Evolutionary conservation across 2,113 vertebrate genomes (phyloP), one percentile per base, ranked within the genome.

Genomic region (Psophia crepitans): DNA sequence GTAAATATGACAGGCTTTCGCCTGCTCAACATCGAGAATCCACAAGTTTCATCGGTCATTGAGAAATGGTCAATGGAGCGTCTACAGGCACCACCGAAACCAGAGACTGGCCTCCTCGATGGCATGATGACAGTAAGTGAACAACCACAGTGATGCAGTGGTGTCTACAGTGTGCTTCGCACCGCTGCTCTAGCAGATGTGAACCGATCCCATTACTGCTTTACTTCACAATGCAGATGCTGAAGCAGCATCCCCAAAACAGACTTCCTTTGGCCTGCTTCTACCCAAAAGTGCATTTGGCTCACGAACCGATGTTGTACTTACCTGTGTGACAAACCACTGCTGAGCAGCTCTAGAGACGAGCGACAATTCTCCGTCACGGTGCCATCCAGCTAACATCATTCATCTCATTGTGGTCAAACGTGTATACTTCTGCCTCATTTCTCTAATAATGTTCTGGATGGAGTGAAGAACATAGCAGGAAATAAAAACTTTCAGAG

Each of bases 1-100:
- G 99, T 99, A 66, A 99, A 99, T 91, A 99, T 99, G 99, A 99
- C 99, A 1, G 99, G 99, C 0, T 99, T 99, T 86, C 98, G 99
- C 33, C 98, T 99, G 68, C 99, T 99, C 33, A 99, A 99, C 86
- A 97, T 99, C 1, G 99, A 99, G 81, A 98, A 97, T 85, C 98
- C 98, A 0, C 98, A 98, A 2, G 99, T 99, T 90, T 98, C 99
- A 0, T 98, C 99, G 0, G 98, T 99, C 95, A 98, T 99, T 91
- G 99, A 99, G 93, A 99, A 98, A 95, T 99, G 99, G 99, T 99
- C 99, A 32, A 99, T 99, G 99, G 99, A 99, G 89, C 98, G 99
- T 28, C 90, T 99, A 77, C 99, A 99, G 97, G 98, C 99, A 0
- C 99, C 99, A 3, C 98, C 99, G 11, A 99, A 98, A 91, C 98